A percentile compares a stretch with the other conserved stretches of the same genome.
These are phyloP conservation scores for Drosophila quinaria DNA, from an alignment of 2,888 invertebrate species.

Conservation along the genomic window DNA sequence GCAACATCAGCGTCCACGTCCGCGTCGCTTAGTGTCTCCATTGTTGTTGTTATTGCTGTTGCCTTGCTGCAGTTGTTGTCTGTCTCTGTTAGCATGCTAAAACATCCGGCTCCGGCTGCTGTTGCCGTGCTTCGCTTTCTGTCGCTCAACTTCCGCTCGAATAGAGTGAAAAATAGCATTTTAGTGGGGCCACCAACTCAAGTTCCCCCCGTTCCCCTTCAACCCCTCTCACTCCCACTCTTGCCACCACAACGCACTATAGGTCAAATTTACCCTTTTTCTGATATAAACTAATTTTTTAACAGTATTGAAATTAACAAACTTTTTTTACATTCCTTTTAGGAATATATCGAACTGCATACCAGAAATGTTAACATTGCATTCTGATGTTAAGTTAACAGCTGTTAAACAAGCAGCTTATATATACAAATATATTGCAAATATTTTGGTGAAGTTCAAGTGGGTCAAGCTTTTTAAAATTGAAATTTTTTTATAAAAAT, in stretches of 20 bases:
- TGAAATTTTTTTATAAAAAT: no score
- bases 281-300: no score
- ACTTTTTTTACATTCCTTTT: no score
- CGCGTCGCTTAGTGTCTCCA: constrained; percentile 30
- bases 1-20: constrained; percentile 42
- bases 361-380: no score
- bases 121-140: constrained; percentile 50
- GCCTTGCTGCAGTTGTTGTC: constrained; percentile 38
- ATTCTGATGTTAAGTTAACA: no score
- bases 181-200: constrained; percentile 57
- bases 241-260: background rate
- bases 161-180: constrained; percentile 78
- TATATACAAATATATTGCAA: no score
- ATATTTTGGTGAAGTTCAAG: no score
- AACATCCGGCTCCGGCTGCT: constrained; percentile 65
- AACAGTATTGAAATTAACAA: no score
- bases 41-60: constrained; percentile 30
- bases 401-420: no score
- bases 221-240: constrained; percentile 5
- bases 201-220: constrained; percentile 12
- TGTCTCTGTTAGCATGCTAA: constrained; percentile 69
- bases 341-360: no score
- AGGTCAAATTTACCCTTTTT: no score
- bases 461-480: no score
- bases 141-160: constrained; percentile 77